Conservation (phyloP, 2,888 invertebrate genomes). For the Drosophila hamatofila region DNA sequence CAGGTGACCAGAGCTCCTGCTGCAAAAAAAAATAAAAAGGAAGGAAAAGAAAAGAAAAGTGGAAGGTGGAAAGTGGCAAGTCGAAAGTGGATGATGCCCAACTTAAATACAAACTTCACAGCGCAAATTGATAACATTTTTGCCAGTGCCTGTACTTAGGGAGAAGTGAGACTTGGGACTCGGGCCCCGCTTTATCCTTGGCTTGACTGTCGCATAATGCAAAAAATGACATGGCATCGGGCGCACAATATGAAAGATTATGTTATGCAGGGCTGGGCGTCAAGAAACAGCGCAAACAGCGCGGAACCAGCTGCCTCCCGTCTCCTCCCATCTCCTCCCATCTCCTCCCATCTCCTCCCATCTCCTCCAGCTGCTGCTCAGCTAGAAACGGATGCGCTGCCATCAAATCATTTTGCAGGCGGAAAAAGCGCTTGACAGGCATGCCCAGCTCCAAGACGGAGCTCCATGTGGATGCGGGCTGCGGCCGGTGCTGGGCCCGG, state of each 20-base stretch:
- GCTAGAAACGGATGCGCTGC: conserved; percentile 72
- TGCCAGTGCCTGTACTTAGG: conserved; percentile 13
- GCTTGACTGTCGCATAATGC: conserved; percentile 67
- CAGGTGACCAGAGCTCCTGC: conserved; percentile 17
- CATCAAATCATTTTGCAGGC: conserved; percentile 83
- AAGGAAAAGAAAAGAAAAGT: neutral
- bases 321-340: neutral
- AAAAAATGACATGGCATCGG: conserved; percentile 60
- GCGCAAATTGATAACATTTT: conserved; percentile 79
- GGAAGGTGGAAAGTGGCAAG: conserved; percentile 49
- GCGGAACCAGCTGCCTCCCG: conserved; percentile 42
- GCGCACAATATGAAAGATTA: conserved; percentile 75
- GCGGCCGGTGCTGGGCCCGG: too few species aligned
- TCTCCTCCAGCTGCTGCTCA: conserved; percentile 34
- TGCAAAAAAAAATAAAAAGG: conserved; percentile 18
- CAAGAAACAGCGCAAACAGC: conserved; percentile 50
- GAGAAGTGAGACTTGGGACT: conserved; percentile 1
- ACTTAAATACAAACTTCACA: conserved; percentile 82
- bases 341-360: neutral
- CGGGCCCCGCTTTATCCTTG: conserved; percentile 33
- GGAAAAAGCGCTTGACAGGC: conserved; percentile 78
- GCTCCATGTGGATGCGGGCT: conserved; percentile 34
- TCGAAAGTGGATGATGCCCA: conserved; percentile 61
- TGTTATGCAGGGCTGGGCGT: conserved; percentile 60
- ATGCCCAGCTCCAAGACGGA: conserved; percentile 47